Conservation (phyloP, 2,113 vertebrate genomes). For the Hemiprocne comata region DNA sequence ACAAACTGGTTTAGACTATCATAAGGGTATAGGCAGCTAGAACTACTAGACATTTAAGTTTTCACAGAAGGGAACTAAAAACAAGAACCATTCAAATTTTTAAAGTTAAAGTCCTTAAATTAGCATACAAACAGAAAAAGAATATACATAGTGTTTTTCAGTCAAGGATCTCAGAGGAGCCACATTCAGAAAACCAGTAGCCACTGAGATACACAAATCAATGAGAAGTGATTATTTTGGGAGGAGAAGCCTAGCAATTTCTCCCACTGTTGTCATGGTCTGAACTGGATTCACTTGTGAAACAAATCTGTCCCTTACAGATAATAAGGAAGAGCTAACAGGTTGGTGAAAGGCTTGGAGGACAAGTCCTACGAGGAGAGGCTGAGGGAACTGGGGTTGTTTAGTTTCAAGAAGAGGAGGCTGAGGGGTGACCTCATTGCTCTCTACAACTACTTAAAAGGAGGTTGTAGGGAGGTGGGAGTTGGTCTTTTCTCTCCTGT, state of each 20-base stretch:
- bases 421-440: no score
- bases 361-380: no score
- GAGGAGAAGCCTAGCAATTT: background rate
- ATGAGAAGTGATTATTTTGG: background rate
- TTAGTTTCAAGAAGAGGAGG: no score
- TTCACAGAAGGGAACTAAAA: background rate
- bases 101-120: background rate
- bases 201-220: background rate
- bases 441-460: no score
- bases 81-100: background rate
- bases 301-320: background rate
- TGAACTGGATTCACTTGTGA: background rate
- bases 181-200: background rate
- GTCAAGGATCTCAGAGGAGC: background rate
- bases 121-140: background rate
- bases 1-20: background rate
- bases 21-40: background rate
- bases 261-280: accelerated
- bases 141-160: background rate
- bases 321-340: no score
- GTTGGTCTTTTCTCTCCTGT: no score
- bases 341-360: no score
- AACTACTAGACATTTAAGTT: background rate
- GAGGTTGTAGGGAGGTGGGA: no score
- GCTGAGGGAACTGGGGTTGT: no score